A percentile compares a stretch with the other conserved stretches of the same genome.
Conservation (phyloP, 1,140 invertebrate species). For the Pseudomyrmex concolor region DNA sequence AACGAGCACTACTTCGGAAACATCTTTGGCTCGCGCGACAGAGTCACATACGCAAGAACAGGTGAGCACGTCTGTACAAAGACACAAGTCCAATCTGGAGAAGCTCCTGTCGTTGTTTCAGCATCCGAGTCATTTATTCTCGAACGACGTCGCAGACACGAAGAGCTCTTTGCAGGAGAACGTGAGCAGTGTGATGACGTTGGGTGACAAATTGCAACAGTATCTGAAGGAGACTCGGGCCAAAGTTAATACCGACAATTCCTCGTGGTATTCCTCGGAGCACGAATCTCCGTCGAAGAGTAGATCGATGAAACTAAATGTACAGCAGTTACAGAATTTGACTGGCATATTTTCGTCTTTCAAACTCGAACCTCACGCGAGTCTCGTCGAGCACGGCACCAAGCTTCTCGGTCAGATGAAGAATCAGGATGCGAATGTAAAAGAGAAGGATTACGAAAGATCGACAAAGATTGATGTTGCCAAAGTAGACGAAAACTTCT, state of each 20-base stretch:
- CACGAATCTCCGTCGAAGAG: conserved; percentile 46
- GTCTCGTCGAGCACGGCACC: conserved; percentile 24
- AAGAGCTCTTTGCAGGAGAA: conserved; percentile 69
- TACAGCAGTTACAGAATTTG: conserved; percentile 67
- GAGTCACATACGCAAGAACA: conserved; percentile 47
- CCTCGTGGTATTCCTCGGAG: conserved; percentile 32
- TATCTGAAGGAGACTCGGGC: conserved; percentile 71
- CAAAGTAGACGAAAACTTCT: background rate
- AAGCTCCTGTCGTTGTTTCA: conserved; percentile 75
- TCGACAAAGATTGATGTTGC: background rate
- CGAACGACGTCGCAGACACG: conserved; percentile 55
- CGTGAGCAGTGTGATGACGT: conserved; percentile 69
- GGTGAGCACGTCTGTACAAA: conserved; percentile 60
- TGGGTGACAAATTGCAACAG: conserved; percentile 76
- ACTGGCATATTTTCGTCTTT: conserved; percentile 68
- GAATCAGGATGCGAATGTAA: conserved; percentile 9
- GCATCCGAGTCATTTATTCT: conserved; percentile 72
- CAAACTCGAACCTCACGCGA: conserved; percentile 44
- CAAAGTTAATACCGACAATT: conserved; percentile 29
- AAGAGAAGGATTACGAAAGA: conserved; percentile 4
- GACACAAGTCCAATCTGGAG: conserved; percentile 72
- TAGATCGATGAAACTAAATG: conserved; percentile 64
- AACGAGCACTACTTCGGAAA: background rate
- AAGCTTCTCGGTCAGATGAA: conserved; percentile 34
- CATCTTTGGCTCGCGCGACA: background rate